Base-by-base conservation (phyloP, 2,113 vertebrate genomes). In the Uria aalge region DNA sequence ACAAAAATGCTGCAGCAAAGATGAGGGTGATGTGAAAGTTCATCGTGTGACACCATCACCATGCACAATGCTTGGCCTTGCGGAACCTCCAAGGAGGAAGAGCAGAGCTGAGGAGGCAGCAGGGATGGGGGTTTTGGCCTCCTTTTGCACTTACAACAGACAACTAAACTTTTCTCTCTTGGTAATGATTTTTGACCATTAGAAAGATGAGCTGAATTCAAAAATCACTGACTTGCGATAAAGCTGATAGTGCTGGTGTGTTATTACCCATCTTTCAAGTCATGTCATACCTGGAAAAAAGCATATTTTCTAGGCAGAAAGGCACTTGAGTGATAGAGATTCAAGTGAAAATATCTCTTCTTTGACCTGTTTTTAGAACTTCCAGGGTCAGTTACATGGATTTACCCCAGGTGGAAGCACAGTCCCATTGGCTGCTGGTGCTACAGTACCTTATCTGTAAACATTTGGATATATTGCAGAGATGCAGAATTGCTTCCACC, bases 121-220 rank as follows among this genome's bases (percentile, higher is more conserved):
- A 78, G 11, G 6, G 24, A 60, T 78, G 68, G 59, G 20, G 15
- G 56, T 57, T 23, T 21, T 75, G 57, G 20, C 38, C 27, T 75
- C 14, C 18, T 64, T 27, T 57, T 83, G 30, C 21, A 84, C 72
- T 91, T 88, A 27, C 4, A 79, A 32, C 59, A 60, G 85, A 60
- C 75, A 90, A 85, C 59, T 84, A 48, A 87, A 81, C 45, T 75
- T 81, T 53, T 93, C 79, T 92, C 64, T 79, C 69, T 88, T 80
- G 40, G 60, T 74, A 94, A 94, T 32, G 66, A 73, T 76, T 91
- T 95, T 67, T 92, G 87, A 83, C 32, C 11, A 85, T 50, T 83
- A 94, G 85, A 96, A 95, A 96, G 86, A 73, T 26, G 23, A 92
- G 50, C 47, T 57, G 71, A 94, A 96, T 94, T 93, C 57, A 90